phyloP scores from a whole-genome alignment of 2,113 vertebrate species.

The Heterotilapia buettikoferi region DNA sequence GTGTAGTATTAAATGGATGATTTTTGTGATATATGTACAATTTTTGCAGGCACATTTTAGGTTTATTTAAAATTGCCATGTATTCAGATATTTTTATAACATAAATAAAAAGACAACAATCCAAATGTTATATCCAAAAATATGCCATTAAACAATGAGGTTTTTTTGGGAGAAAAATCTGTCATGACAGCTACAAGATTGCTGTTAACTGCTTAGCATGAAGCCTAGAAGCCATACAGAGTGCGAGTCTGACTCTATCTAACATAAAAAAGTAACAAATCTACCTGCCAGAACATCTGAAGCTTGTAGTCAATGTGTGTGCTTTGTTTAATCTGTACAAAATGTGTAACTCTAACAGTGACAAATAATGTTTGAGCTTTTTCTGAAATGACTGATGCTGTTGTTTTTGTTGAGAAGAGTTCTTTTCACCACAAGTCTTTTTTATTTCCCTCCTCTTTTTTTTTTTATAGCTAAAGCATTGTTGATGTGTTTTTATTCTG shows the following conservation, averaged over 20 bases:
- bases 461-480: background rate
- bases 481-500: background rate
- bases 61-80: background rate
- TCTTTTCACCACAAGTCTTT: background rate
- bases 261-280: background rate
- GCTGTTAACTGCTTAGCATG: background rate
- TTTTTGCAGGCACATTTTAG: background rate
- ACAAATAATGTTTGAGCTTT: background rate
- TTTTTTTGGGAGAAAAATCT: background rate
- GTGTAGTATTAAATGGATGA: background rate
- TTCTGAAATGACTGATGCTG: background rate
- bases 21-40: background rate
- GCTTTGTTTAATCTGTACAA: background rate
- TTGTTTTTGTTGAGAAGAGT: background rate
- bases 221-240: background rate
- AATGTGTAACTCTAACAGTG: background rate
- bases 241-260: background rate
- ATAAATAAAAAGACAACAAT: background rate
- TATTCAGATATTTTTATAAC: background rate
- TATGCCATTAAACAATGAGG: background rate
- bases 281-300: background rate
- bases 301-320: background rate
- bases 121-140: background rate
- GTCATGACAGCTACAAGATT: background rate
- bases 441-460: background rate